Percentiles rank a stretch among this genome's conserved stretches.
Conservation (phyloP, 2,797 vertebrate species). For the Lacerta viridis region DNA sequence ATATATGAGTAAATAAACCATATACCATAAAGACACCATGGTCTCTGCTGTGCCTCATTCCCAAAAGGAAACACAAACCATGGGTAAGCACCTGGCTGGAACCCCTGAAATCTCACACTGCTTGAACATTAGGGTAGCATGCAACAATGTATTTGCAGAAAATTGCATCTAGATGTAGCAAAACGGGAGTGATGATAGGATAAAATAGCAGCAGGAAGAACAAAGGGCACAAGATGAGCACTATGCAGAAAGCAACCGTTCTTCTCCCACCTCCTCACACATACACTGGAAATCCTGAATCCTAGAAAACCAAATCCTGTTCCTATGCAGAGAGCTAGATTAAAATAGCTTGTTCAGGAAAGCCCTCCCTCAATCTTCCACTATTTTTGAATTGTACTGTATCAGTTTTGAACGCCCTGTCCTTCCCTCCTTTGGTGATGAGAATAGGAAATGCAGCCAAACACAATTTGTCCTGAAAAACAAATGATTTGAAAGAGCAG, state of each 20-base stretch:
- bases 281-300: background rate
- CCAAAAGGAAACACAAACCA: too few relatives aligned
- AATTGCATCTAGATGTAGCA: background rate
- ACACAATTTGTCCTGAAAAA: constrained; percentile 21
- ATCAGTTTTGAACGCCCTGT: background rate
- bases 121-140: too few relatives aligned
- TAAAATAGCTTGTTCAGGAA: constrained; percentile 13
- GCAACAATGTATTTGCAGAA: background rate
- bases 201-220: constrained; percentile 2
- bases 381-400: background rate
- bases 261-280: background rate
- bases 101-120: too few relatives aligned
- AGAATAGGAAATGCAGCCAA: background rate
- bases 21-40: too few relatives aligned
- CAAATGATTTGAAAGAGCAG: constrained; percentile 27
- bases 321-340: background rate
- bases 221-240: background rate
- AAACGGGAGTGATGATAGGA: background rate
- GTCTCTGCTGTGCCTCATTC: too few relatives aligned
- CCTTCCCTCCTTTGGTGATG: background rate
- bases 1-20: too few relatives aligned
- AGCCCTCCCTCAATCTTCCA: background rate
- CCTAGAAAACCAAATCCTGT: background rate
- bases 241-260: background rate
- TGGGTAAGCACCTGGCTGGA: too few relatives aligned